Conservation (phyloP, 2,888 invertebrate species). For the Sesia apiformis region DNA sequence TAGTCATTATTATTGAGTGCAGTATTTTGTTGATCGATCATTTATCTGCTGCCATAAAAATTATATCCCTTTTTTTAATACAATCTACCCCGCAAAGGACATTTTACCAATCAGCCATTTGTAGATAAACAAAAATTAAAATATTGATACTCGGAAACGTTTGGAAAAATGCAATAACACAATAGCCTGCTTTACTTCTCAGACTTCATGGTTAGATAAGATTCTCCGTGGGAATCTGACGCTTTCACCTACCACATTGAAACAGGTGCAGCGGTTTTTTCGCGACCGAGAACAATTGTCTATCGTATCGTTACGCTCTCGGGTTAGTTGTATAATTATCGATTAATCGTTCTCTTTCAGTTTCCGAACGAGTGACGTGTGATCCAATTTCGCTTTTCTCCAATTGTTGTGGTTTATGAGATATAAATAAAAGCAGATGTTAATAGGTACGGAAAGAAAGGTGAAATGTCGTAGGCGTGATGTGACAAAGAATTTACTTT, state of each 20-base stretch:
- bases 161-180: background rate
- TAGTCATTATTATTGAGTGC: too few species aligned
- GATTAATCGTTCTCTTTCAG: slow-evolving; percentile 14
- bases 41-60: too few species aligned
- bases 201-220: slow-evolving; percentile 35
- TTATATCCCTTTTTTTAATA: too few species aligned
- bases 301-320: background rate
- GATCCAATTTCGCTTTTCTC: background rate
- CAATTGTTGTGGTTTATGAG: background rate
- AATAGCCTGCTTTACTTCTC: slow-evolving; percentile 5
- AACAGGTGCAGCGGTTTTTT: slow-evolving; percentile 27
- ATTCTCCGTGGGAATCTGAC: slow-evolving; percentile 31
- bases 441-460: too few species aligned
- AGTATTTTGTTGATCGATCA: too few species aligned
- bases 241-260: slow-evolving; percentile 24
- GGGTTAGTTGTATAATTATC: slow-evolving; percentile 7
- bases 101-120: too few species aligned
- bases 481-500: too few species aligned
- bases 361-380: background rate
- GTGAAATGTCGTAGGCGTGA: too few species aligned
- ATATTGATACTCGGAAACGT: too few species aligned
- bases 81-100: too few species aligned
- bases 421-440: background rate
- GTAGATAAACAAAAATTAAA: too few species aligned
- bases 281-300: slow-evolving; percentile 23